These are phyloP conservation scores for Drosophila erecta DNA, from an alignment of 1,140 invertebrate genomes.

Conservation along the genomic window DNA sequence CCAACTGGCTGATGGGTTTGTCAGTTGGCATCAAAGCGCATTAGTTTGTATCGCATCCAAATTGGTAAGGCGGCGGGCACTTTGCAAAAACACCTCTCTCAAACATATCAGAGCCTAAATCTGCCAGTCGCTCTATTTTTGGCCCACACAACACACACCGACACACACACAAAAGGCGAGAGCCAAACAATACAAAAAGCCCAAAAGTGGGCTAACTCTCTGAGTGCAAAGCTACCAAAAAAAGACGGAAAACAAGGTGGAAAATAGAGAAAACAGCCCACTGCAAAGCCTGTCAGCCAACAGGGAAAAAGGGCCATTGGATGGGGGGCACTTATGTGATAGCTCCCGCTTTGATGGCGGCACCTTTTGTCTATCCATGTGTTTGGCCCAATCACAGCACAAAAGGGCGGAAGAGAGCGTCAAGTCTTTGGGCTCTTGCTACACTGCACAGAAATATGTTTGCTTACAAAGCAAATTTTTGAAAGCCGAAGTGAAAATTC, in stretches of 20 bases:
- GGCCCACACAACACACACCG: slow-evolving; percentile 40
- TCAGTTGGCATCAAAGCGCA: slow-evolving; percentile 71
- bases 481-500: too few relatives aligned
- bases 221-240: slow-evolving; percentile 60
- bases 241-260: slow-evolving; percentile 25
- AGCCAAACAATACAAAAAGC: slow-evolving; percentile 68
- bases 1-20: slow-evolving; percentile 45
- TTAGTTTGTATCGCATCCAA: slow-evolving; percentile 73
- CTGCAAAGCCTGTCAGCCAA: slow-evolving; percentile 64
- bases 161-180: slow-evolving; percentile 27
- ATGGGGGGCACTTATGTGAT: slow-evolving; percentile 49
- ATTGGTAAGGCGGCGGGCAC: slow-evolving; percentile 74
- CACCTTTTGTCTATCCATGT: slow-evolving; percentile 74
- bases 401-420: slow-evolving; percentile 35
- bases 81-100: slow-evolving; percentile 58
- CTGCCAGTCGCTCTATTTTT: slow-evolving; percentile 73
- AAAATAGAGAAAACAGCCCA: slow-evolving; percentile 14
- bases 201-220: slow-evolving; percentile 72
- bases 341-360: slow-evolving; percentile 71
- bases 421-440: slow-evolving; percentile 18
- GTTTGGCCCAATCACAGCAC: slow-evolving; percentile 65
- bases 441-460: not conserved
- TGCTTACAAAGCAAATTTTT: too few relatives aligned
- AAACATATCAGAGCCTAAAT: slow-evolving; percentile 70
- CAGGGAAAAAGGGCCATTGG: not conserved